A percentile compares a stretch with the other conserved stretches of the same genome.
These are phyloP conservation scores for Sesia bembeciformis DNA, from an alignment of 2,888 invertebrate genomes.

Conservation along the genomic window DNA sequence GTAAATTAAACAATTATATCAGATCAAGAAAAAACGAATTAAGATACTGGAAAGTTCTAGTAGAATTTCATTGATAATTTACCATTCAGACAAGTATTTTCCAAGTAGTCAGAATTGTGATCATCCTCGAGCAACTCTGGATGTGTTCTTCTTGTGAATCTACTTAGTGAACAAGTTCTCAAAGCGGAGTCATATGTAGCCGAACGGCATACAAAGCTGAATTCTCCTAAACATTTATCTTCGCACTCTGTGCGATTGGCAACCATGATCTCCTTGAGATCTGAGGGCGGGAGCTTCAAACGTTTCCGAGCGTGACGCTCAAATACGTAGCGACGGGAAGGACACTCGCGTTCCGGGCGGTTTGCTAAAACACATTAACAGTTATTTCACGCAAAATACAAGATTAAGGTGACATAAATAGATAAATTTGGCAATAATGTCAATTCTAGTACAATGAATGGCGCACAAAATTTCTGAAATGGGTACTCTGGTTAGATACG, in stretches of 20 bases:
- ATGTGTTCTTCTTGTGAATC: slow-evolving; percentile 89
- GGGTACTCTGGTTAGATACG: too few relatives aligned
- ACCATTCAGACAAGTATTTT: slow-evolving; percentile 93
- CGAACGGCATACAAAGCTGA: slow-evolving; percentile 90
- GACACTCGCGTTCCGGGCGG: slow-evolving; percentile 90
- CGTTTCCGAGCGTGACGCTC: slow-evolving; percentile 91
- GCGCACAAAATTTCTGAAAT: too few relatives aligned
- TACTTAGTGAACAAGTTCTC: slow-evolving; percentile 85
- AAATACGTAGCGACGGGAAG: slow-evolving; percentile 90
- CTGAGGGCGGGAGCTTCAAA: slow-evolving; percentile 84
- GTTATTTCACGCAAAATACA: background rate
- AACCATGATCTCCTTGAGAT: slow-evolving; percentile 89
- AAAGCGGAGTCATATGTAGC: slow-evolving; percentile 87
- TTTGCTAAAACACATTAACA: slow-evolving; percentile 66
- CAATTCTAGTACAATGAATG: too few relatives aligned
- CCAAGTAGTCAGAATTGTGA: slow-evolving; percentile 90
- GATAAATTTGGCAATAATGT: too few relatives aligned
- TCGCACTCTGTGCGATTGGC: slow-evolving; percentile 92
- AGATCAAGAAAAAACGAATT: too few relatives aligned
- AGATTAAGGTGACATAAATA: background rate
- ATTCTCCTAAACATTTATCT: slow-evolving; percentile 91
- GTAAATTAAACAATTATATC: too few relatives aligned
- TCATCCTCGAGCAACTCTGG: slow-evolving; percentile 89
- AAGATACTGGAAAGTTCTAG: too few relatives aligned
- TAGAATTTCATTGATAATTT: slow-evolving; percentile 13